Base-by-base conservation (phyloP, 2,113 vertebrate genomes). In the Synchiropus splendidus region DNA sequence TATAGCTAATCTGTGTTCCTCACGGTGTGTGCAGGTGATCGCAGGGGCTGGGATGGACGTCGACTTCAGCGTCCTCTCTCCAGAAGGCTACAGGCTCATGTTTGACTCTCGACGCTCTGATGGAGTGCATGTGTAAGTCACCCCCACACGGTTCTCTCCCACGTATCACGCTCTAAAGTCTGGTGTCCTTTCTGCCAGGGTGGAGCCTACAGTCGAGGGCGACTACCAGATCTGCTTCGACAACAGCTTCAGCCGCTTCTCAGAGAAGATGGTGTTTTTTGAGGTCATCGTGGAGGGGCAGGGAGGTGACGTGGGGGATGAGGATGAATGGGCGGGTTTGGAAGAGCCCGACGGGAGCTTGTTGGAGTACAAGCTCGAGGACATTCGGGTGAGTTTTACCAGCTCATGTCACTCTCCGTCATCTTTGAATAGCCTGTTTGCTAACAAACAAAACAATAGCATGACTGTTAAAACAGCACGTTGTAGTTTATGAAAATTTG, bases 141-240 rank as follows among this genome's bases (percentile, higher is more conserved):
- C 1, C 12, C 10, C 15, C 21, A 36, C 9, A 18, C 9, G n/a
- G 1, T 51, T 31, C 8, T 8, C 4, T 11, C 34, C 31, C 6
- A 21, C 32, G 2, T 30, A 5, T n/a, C 5, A n/a, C n/a, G n/a
- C 31, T 9, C 12, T 18, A 11, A 21, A 9, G 4, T 36, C 16
- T 6, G 47, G 36, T 58, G 30, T 17, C 17, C 41, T 9, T 5
- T 18, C 35, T 14, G 11, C 9, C 58, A 94, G 92, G 42, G 79
- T 94, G 59, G 92, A 93, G 61, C 78, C 89, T 1, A 92, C 89
- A 0, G 88, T 87, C 36, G 77, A 81, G 0, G 92, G 92, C 1
- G 92, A 94, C 70, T 94, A 94, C 58, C 80, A 85, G 61, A 85
- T 94, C 54, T 94, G 92, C 75, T 94, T 94, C 8, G 91, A 92